phyloP scores from a whole-genome alignment of 2,113 vertebrate genomes.

The Malaclemys terrapin region DNA sequence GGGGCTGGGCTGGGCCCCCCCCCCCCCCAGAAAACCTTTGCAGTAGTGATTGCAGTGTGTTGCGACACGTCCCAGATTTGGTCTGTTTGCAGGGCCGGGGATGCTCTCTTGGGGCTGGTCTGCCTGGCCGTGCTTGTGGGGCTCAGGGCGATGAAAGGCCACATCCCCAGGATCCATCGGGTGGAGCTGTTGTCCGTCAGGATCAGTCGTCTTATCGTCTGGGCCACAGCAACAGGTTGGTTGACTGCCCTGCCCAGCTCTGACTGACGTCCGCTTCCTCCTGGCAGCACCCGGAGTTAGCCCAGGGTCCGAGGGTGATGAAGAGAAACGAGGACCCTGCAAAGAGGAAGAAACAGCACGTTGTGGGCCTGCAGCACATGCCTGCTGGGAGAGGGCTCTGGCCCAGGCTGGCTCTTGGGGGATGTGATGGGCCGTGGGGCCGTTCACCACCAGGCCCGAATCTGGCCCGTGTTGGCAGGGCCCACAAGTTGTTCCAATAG shows the following conservation, averaged over 20 bases:
- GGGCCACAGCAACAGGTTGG: conserved; percentile 87
- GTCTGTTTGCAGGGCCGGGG: conserved; percentile 80
- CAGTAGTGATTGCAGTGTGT: background rate
- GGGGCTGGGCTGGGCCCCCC: background rate
- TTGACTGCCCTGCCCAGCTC: background rate
- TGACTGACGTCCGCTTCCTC: accelerated
- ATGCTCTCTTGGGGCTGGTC: conserved; percentile 85
- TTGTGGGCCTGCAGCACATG: too few species aligned
- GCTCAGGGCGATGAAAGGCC: conserved; percentile 84
- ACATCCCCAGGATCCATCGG: conserved; percentile 23
- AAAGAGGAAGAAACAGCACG: accelerated
- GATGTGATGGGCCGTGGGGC: background rate
- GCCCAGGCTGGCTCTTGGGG: background rate
- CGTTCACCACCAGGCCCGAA: background rate
- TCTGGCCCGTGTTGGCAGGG: background rate
- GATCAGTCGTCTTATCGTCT: conserved; percentile 81
- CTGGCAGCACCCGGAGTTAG: accelerated
- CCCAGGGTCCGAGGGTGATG: accelerated
- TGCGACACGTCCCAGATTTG: accelerated
- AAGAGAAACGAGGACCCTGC: background rate
- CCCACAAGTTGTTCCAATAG: background rate
- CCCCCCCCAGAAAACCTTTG: accelerated
- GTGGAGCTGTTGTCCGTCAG: conserved; percentile 36
- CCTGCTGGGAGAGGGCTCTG: background rate
- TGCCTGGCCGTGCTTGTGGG: conserved; percentile 83